Conservation (phyloP, 1,140 invertebrate species). For the Caerostris darwini region DNA sequence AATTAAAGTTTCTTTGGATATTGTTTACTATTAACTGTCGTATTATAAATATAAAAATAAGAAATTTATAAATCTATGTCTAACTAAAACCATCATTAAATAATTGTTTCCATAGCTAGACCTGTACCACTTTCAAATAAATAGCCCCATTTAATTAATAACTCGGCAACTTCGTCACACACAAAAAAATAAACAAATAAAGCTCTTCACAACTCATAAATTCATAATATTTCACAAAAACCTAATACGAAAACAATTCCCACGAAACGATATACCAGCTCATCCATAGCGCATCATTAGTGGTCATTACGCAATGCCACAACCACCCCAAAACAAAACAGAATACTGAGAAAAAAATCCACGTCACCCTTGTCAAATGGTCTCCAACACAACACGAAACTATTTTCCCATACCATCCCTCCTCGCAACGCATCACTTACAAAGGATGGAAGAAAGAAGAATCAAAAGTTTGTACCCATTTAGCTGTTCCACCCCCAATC, state of each 20-base stretch:
- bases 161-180: too few relatives aligned
- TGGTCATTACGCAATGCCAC: not conserved
- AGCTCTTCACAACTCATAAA: too few relatives aligned
- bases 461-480: not conserved
- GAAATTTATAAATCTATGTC: too few relatives aligned
- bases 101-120: too few relatives aligned
- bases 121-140: too few relatives aligned
- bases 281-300: not conserved
- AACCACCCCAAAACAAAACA: not conserved
- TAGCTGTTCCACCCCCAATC: not conserved
- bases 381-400: slow-evolving; percentile 9
- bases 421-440: not conserved
- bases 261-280: not conserved
- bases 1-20: too few relatives aligned
- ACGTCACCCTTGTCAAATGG: not conserved
- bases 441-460: not conserved
- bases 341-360: not conserved
- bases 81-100: too few relatives aligned
- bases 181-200: too few relatives aligned
- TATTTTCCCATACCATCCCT: slow-evolving; percentile 8
- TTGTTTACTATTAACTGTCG: too few relatives aligned
- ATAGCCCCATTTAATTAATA: too few relatives aligned
- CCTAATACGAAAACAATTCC: not conserved
- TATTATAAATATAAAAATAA: too few relatives aligned
- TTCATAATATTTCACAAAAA: too few relatives aligned